A percentile compares a stretch with the other conserved stretches of the same genome.
Evolutionary conservation across 2,888 invertebrate genomes (phyloP).

Genomic region (Prosopocoilus inquinatus): DNA sequence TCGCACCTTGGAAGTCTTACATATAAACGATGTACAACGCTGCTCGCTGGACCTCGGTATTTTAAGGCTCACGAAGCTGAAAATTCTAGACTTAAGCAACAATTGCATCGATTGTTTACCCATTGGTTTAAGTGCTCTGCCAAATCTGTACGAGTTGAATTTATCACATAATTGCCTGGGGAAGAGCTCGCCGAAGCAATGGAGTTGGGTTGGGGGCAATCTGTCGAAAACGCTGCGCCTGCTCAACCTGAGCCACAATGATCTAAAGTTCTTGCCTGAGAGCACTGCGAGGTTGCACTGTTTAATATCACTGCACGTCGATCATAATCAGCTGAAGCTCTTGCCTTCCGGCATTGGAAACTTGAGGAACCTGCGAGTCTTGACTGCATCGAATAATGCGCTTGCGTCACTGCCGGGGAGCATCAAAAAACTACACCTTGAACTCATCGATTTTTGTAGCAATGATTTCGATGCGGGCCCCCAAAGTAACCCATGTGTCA

Average conservation of each 20-base stretch:
- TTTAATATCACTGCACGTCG: constrained; percentile 63
- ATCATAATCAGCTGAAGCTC: constrained; percentile 58
- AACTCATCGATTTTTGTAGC: constrained; percentile 57
- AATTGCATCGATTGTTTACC: constrained; percentile 72
- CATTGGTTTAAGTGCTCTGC: constrained; percentile 64
- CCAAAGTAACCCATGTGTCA: constrained; percentile 6
- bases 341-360: constrained; percentile 68
- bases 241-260: constrained; percentile 66
- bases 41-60: constrained; percentile 70
- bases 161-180: constrained; percentile 66
- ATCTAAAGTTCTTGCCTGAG: constrained; percentile 58
- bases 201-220: constrained; percentile 66
- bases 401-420: constrained; percentile 61
- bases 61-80: constrained; percentile 63
- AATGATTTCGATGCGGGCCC: constrained; percentile 53
- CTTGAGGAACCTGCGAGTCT: constrained; percentile 54
- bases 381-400: constrained; percentile 58
- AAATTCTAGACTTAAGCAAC: constrained; percentile 65
- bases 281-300: constrained; percentile 62
- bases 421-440: constrained; percentile 55
- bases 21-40: constrained; percentile 61
- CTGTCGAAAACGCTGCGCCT: constrained; percentile 55
- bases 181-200: constrained; percentile 54
- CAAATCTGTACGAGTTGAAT: constrained; percentile 61
- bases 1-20: constrained; percentile 62